Evolutionary conservation across 2,888 invertebrate genomes (phyloP).

Genomic region (Mactromeris polynyma): DNA sequence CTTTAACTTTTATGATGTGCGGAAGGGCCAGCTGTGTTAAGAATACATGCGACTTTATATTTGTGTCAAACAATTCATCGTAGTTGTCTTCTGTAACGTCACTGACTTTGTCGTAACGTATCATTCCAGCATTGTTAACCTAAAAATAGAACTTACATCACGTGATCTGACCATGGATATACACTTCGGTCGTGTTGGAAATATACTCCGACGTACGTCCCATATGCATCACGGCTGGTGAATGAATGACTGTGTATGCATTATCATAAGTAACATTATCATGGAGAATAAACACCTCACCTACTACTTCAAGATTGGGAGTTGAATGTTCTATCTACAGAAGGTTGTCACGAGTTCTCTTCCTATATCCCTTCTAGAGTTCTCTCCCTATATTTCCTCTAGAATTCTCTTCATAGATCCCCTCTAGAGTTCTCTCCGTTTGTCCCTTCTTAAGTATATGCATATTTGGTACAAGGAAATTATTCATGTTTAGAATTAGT

Average conservation of each 20-base stretch:
- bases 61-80: constrained; percentile 73
- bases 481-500: too few species aligned
- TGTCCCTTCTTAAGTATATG: too few species aligned
- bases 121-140: constrained; percentile 78
- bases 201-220: too few species aligned
- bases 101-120: constrained; percentile 46
- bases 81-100: constrained; percentile 59
- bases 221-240: too few species aligned
- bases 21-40: constrained; percentile 73
- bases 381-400: too few species aligned
- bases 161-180: neutral
- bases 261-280: neutral
- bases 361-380: too few species aligned
- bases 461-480: too few species aligned
- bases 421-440: too few species aligned
- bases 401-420: too few species aligned
- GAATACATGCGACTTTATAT: constrained; percentile 71
- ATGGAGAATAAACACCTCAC: neutral
- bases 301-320: neutral
- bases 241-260: neutral
- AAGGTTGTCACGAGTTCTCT: too few species aligned
- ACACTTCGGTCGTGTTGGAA: neutral
- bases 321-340: too few species aligned
- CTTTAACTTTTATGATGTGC: constrained; percentile 73
- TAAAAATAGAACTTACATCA: constrained; percentile 26